A percentile compares a stretch with the other conserved stretches of the same genome.
Conservation (phyloP, 2,797 vertebrate genomes). For the Gadopsis marmoratus region DNA sequence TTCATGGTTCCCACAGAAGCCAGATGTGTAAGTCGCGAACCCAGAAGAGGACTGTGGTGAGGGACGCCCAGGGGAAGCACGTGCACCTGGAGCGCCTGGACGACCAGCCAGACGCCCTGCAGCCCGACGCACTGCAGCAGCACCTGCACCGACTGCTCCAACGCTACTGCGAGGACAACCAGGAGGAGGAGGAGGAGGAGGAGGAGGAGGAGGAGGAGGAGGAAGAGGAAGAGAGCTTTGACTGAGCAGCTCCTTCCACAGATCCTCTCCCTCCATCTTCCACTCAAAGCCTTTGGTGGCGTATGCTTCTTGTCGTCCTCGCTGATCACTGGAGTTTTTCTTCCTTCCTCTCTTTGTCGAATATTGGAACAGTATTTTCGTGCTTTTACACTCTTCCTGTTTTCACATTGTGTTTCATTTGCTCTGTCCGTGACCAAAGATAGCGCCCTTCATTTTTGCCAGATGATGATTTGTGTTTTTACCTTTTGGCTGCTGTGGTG, state of each 20-base stretch:
- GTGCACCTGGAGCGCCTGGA: conserved; percentile 92
- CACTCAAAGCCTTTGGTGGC: conserved; percentile 39
- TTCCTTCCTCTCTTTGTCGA: conserved; percentile 40
- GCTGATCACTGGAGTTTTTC: conserved; percentile 49
- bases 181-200: conserved; percentile 53
- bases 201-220: conserved; percentile 78
- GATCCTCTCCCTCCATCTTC: conserved; percentile 23
- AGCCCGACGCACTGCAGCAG: conserved; percentile 90
- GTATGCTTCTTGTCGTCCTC: conserved; percentile 27
- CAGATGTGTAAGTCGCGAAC: conserved; percentile 91
- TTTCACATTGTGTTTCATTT: conserved; percentile 72
- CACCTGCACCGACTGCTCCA: conserved; percentile 93
- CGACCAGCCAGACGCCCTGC: conserved; percentile 87
- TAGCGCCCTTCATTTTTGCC: conserved; percentile 76
- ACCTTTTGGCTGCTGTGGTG: conserved; percentile 56
- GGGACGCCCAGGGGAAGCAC: conserved; percentile 89
- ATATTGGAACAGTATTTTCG: conserved; percentile 57
- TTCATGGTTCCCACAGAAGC: conserved; percentile 83
- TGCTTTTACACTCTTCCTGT: conserved; percentile 46
- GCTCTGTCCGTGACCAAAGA: conserved; percentile 97
- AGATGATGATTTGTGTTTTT: conserved; percentile 65
- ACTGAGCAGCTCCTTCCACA: conserved; percentile 64
- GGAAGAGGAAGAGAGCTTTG: conserved; percentile 67
- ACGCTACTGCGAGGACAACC: conserved; percentile 86
- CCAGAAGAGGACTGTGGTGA: conserved; percentile 96